Base-by-base conservation (phyloP, 1,140 invertebrate species). In the Brachionus sp. region DNA sequence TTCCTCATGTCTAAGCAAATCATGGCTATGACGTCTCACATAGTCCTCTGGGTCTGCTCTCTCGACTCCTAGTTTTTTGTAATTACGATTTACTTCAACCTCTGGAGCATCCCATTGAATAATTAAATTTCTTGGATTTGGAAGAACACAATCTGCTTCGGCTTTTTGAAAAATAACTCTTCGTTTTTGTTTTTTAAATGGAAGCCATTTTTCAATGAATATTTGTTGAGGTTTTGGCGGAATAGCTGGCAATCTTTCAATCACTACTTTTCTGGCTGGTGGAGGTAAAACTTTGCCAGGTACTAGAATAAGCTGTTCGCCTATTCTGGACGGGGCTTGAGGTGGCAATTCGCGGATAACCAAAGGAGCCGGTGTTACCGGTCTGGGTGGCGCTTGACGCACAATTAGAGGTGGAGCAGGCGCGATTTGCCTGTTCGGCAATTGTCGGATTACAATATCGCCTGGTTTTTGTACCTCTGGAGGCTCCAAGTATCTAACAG, bases 291-390 rank as follows among this genome's bases (percentile, higher is more conserved):
- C 50, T 33, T 77, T 64, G 29, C 57, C 57, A 68, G 57, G 57
- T 9, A 66, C 29, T 13, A 37, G 33, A 19, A 83, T 23, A 7
- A 77, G 16, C 42, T 77, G 42, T 66, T 46, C 46, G 13, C 16
- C n/a, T 33, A 78, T 29, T 66, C n/a, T 25, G 6, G 25, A 37
- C 19, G 70, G 70, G 9, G 73, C 46, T 42, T 73, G 23, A 16
- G 83, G 83, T 62, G 83, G 83, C 23, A 16, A 3, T 68, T 84
- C 83, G n/a, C 83, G 70, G 25, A 84, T 35, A n/a, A 84, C 73
- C 29, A 83, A 37, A 23, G 77, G 77, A 12, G 66, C 42, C n/a
- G 68, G 66, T 0, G 19, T 73, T 6, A 29, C 37, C 10, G 82
- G 68, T 16, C 46, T 62, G 0, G 25, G 66, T 12, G 46, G 44